Evolutionary conservation across 2,113 vertebrate species (phyloP).

Genomic region (Cryptotis parvus): DNA sequence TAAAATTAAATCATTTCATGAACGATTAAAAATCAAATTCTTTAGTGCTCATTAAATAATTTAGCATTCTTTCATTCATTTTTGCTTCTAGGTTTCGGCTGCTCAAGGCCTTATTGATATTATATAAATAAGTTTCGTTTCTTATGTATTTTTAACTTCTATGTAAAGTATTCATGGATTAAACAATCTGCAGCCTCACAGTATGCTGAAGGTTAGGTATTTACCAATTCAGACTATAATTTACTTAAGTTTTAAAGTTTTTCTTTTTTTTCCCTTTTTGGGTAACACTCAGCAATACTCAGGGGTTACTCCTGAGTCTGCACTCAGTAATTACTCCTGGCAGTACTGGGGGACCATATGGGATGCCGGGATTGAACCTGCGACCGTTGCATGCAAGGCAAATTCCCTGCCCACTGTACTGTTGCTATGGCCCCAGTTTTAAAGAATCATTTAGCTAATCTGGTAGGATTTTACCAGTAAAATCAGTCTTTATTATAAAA

Average conservation of each 20-base stretch:
- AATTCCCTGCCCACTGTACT: too few relatives aligned
- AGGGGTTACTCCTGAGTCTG: too few relatives aligned
- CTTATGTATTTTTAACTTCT: slow-evolving; percentile 1
- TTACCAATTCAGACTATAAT: slow-evolving; percentile 14
- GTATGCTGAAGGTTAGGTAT: slow-evolving; percentile 17
- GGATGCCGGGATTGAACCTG: too few relatives aligned
- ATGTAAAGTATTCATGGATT: neutral
- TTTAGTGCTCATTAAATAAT: slow-evolving; percentile 41
- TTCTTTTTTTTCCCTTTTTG: too few relatives aligned
- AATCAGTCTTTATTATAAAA: too few relatives aligned
- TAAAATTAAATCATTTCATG: slow-evolving; percentile 55
- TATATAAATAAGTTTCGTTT: neutral
- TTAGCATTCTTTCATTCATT: neutral
- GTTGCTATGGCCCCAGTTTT: too few relatives aligned
- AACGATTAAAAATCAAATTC: slow-evolving; percentile 31
- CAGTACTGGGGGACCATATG: too few relatives aligned
- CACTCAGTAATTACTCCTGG: too few relatives aligned
- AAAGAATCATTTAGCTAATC: slow-evolving; percentile 9
- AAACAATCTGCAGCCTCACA: slow-evolving; percentile 19
- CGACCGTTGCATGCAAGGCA: too few relatives aligned
- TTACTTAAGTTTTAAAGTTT: too few relatives aligned
- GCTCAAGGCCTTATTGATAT: slow-evolving; percentile 5
- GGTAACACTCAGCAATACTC: too few relatives aligned
- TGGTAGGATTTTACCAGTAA: slow-evolving; percentile 41
- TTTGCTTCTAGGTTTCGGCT: slow-evolving; percentile 18